phyloP scores from a whole-genome alignment of 2,888 invertebrate species.

The Therioaphis trifolii region DNA sequence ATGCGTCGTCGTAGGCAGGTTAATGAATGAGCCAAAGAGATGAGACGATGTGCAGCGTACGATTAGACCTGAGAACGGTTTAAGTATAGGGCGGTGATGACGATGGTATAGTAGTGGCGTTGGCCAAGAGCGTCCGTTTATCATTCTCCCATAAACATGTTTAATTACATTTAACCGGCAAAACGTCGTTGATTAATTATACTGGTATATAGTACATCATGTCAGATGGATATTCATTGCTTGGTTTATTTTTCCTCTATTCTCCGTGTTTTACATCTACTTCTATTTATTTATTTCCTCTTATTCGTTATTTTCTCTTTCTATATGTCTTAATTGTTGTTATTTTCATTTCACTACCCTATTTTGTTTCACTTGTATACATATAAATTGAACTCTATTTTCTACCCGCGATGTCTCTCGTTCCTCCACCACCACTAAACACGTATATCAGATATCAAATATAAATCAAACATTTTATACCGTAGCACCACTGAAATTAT shows the following conservation, averaged over 20 bases:
- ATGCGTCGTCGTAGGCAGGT: slow-evolving; percentile 1
- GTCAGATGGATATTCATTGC: slow-evolving; percentile 47
- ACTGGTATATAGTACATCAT: slow-evolving; percentile 33
- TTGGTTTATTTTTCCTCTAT: too few species aligned
- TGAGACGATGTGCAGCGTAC: slow-evolving; percentile 17
- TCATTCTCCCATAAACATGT: slow-evolving; percentile 62
- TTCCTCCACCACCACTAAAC: too few species aligned
- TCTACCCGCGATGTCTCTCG: too few species aligned
- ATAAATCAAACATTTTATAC: too few species aligned
- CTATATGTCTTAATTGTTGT: too few species aligned
- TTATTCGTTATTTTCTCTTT: too few species aligned
- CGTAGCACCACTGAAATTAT: too few species aligned
- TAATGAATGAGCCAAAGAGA: slow-evolving; percentile 40
- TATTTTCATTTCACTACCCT: slow-evolving; percentile 3
- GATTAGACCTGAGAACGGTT: slow-evolving; percentile 51
- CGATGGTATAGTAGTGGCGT: not conserved
- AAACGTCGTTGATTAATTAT: slow-evolving; percentile 62
- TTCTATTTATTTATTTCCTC: too few species aligned
- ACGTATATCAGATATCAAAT: too few species aligned
- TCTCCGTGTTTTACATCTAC: too few species aligned
- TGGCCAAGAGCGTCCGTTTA: slow-evolving; percentile 43
- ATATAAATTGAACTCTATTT: too few species aligned
- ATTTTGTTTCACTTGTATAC: not conserved
- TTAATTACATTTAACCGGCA: slow-evolving; percentile 60
- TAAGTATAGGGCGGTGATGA: slow-evolving; percentile 12